phyloP scores from a whole-genome alignment of 2,113 vertebrate species.

The Morone chrysops region DNA sequence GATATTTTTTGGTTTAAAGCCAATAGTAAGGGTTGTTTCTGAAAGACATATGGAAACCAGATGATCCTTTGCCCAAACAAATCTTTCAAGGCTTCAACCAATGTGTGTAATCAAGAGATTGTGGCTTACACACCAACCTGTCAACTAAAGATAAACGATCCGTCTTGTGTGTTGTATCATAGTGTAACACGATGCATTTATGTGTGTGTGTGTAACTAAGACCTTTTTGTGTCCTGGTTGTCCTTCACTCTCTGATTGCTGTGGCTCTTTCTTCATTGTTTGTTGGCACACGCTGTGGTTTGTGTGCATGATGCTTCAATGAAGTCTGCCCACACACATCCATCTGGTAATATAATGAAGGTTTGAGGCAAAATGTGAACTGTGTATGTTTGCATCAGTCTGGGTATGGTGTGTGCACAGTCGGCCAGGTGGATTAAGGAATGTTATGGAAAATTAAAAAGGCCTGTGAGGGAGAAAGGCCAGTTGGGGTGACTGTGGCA shows the following conservation, averaged over 20 bases:
- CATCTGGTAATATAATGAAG: constrained; percentile 18
- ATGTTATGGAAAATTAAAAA: constrained; percentile 77
- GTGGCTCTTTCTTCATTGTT: constrained; percentile 30
- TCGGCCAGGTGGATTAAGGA: constrained; percentile 68
- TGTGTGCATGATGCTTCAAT: constrained; percentile 29
- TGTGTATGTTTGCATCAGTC: constrained; percentile 37
- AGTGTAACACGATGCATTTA: constrained; percentile 26
- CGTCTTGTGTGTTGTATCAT: constrained; percentile 18
- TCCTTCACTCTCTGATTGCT: constrained; percentile 44
- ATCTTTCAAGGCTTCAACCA: constrained; percentile 44
- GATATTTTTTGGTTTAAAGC: constrained; percentile 65
- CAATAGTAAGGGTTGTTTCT: constrained; percentile 60
- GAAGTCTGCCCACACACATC: constrained; percentile 39
- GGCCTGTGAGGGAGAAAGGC: constrained; percentile 52
- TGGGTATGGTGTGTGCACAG: constrained; percentile 44
- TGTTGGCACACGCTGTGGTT: constrained; percentile 38
- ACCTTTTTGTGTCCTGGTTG: neutral
- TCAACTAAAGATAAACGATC: constrained; percentile 62
- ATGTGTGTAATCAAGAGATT: constrained; percentile 64
- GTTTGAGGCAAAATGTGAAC: constrained; percentile 10
- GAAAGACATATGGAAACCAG: constrained; percentile 79
- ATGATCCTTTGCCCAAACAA: constrained; percentile 69
- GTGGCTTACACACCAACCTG: constrained; percentile 56
- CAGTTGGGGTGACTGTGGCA: constrained; percentile 59
- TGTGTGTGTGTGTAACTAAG: neutral